Percentiles rank a stretch among this genome's conserved stretches.
phyloP scores from a whole-genome alignment of 2,888 invertebrate species.

The Lasioglossum leucozonium region DNA sequence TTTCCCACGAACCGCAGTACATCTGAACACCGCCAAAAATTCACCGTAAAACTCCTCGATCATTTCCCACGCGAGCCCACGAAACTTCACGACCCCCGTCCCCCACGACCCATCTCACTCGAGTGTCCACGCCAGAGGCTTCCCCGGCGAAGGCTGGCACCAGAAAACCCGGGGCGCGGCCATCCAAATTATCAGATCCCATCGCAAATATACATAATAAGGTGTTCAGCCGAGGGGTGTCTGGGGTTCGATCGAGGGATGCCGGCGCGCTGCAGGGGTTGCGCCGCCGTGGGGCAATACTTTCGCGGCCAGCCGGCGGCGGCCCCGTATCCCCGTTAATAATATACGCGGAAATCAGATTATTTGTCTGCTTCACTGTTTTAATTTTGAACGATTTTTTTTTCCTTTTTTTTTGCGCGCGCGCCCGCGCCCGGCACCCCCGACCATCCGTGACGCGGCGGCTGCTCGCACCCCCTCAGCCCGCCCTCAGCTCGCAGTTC shows the following conservation, averaged over 20 bases:
- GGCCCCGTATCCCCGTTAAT: constrained; percentile 79
- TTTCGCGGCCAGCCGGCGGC: constrained; percentile 45
- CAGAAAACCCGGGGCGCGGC: neutral
- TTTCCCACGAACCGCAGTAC: accelerated
- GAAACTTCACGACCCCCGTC: neutral
- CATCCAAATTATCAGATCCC: constrained; percentile 12
- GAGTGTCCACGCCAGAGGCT: constrained; percentile 4
- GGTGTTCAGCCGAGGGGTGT: constrained; percentile 23
- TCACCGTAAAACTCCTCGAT: neutral
- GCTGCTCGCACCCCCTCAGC: constrained; percentile 36
- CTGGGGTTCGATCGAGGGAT: constrained; percentile 36
- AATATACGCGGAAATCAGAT: constrained; percentile 83
- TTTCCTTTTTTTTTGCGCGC: constrained; percentile 71
- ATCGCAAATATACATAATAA: constrained; percentile 31
- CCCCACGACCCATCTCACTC: neutral
- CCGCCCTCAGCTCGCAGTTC: constrained; percentile 68
- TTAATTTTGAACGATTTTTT: constrained; percentile 81
- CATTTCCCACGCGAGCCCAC: neutral
- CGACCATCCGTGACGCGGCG: constrained; percentile 41
- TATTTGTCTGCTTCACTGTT: constrained; percentile 82
- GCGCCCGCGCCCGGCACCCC: constrained; percentile 42
- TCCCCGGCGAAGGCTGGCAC: neutral
- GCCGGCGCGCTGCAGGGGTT: neutral
- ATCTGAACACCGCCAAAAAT: neutral
- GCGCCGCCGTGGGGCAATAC: constrained; percentile 79